These are phyloP conservation scores for Troides helena DNA, from an alignment of 2,888 invertebrate genomes.

Conservation along the genomic window DNA sequence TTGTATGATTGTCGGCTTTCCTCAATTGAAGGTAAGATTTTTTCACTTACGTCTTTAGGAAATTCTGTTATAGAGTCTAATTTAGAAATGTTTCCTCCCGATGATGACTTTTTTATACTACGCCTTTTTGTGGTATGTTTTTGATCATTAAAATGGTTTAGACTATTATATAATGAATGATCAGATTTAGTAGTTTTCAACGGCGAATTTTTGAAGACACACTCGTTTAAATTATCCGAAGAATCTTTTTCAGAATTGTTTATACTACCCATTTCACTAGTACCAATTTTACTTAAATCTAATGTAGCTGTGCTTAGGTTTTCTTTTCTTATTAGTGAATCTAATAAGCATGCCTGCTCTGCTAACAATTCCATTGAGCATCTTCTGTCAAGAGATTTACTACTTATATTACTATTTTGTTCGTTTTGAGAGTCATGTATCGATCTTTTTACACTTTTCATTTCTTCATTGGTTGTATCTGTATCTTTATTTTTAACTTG, in stretches of 20 bases:
- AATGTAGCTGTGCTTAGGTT: constrained; percentile 70
- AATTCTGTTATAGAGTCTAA: constrained; percentile 73
- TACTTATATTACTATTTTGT: constrained; percentile 32
- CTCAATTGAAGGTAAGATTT: constrained; percentile 67
- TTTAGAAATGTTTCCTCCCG: constrained; percentile 65
- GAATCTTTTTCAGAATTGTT: constrained; percentile 42
- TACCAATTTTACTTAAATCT: constrained; percentile 71
- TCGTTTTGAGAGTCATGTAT: constrained; percentile 34
- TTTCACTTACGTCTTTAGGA: constrained; percentile 50
- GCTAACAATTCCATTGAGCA: constrained; percentile 80
- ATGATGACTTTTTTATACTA: constrained; percentile 70
- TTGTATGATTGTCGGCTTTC: constrained; percentile 62
- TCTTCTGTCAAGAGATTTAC: constrained; percentile 67
- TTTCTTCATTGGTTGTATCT: constrained; percentile 30
- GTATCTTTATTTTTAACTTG: constrained; percentile 82
- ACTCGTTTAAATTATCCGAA: constrained; percentile 36
- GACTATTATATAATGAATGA: constrained; percentile 62
- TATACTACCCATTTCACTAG: constrained; percentile 37
- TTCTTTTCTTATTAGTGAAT: constrained; percentile 76
- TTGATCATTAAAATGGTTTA: constrained; percentile 48
- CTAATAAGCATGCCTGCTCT: constrained; percentile 77
- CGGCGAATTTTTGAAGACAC: constrained; percentile 43
- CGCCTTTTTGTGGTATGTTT: constrained; percentile 50
- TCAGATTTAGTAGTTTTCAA: constrained; percentile 72
- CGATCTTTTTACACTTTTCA: constrained; percentile 32